Base-by-base conservation (phyloP, 2,888 invertebrate genomes). In the Argyresthia goedartella region DNA sequence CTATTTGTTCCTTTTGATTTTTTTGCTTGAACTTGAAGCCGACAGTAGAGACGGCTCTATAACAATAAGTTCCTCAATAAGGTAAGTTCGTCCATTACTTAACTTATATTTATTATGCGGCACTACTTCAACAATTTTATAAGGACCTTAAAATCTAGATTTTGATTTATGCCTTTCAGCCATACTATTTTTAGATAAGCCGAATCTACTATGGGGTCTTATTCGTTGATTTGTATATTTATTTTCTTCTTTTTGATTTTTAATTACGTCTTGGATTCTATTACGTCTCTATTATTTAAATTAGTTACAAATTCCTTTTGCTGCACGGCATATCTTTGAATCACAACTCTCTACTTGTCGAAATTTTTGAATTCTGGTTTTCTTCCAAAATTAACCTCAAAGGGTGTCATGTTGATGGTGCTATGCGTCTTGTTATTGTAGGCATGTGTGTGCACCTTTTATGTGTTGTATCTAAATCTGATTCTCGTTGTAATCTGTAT, bases 11-110 rank as follows among this genome's bases (percentile, higher is more conserved):
- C 10, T 46, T 33, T 11, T 46, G 36, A n/a, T 36, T 16, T 35
- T 48, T 13, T 15, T 49, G 39, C 50, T 45, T 39, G 52, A 56
- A 54, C 16, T 53, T 54, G 46, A 50, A 56, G 52, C 52, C 54
- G 45, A 52, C 16, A 42, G 15, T 13, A 45, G n/a, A n/a, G n/a
- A 50, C 4, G 50, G 49, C 9, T 48, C 53, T 57, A 55, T 35
- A 55, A 57, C 54, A 54, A 52, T 10, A 35, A 55, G 52, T 56
- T 55, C 55, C 34, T 56, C 54, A 41, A 55, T 35, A 16, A 55
- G 56, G 52, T 55, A 56, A 16, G 41, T 50, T 49, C 35, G 48
- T 4, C 52, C 54, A 48, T 56, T 54, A 35, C 14, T 55, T 39
- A 56, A 51, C 52, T 45, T 56, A 52, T 53, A 56, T 45, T 56